These are phyloP conservation scores for Campylomormyrus tamandua DNA, from an alignment of 2,113 vertebrate species.

Conservation along the genomic window DNA sequence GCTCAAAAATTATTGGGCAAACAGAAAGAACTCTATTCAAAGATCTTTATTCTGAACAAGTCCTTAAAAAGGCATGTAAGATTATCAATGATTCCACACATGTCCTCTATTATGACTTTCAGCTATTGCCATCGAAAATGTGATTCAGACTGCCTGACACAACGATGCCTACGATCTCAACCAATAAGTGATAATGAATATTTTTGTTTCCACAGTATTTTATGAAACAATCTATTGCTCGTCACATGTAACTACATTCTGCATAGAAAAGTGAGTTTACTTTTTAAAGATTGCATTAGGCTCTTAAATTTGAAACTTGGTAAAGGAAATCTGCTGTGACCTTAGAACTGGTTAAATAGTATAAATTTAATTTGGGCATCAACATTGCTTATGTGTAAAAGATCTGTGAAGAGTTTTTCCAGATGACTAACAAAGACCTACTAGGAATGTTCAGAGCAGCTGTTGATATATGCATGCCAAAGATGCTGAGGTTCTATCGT, in stretches of 20 bases:
- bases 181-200: background rate
- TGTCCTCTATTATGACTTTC: background rate
- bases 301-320: background rate
- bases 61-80: background rate
- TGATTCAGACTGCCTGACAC: too few relatives aligned
- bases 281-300: background rate
- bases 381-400: background rate
- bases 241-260: background rate
- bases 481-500: background rate
- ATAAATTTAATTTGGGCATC: background rate
- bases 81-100: background rate
- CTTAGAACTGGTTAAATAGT: background rate
- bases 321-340: background rate
- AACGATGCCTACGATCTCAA: background rate
- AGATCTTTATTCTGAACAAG: background rate
- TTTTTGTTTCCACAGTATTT: background rate
- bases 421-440: background rate
- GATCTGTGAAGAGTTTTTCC: background rate
- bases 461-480: background rate
- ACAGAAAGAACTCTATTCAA: background rate
- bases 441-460: background rate
- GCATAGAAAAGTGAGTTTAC: background rate
- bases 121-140: background rate
- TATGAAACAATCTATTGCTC: background rate
- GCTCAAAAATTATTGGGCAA: background rate